phyloP scores from a whole-genome alignment of 1,140 invertebrate species.

The Diuraphis noxia region DNA sequence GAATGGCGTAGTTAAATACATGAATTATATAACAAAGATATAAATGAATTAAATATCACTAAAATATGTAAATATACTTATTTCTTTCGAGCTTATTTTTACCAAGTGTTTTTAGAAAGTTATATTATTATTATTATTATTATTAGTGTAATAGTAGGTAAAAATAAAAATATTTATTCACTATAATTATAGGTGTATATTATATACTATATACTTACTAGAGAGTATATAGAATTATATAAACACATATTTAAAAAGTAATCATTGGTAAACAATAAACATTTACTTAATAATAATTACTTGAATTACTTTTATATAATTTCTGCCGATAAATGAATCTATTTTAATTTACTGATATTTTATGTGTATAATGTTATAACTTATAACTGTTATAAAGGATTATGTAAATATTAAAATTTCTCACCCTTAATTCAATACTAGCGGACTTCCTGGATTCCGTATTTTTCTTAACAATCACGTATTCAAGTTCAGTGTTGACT shows the following conservation, averaged over 20 bases:
- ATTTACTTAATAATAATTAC: background rate
- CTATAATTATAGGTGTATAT: background rate
- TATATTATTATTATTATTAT: background rate
- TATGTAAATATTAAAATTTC: slow-evolving; percentile 54
- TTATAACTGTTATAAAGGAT: background rate
- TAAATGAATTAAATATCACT: background rate
- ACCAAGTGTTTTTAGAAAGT: background rate
- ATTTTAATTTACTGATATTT: background rate
- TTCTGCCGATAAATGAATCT: background rate
- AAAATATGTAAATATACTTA: background rate
- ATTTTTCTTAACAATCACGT: slow-evolving; percentile 77
- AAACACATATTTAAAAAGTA: background rate
- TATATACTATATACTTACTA: background rate
- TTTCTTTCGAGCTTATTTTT: background rate
- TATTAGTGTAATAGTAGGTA: background rate
- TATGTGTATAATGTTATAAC: background rate
- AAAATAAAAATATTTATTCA: background rate
- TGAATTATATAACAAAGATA: background rate
- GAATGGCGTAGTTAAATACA: background rate
- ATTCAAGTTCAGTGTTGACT: slow-evolving; percentile 78
- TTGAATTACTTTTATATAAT: too few species aligned
- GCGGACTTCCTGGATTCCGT: slow-evolving; percentile 74
- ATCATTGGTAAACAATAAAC: background rate
- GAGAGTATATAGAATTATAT: background rate
- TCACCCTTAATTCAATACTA: slow-evolving; percentile 78